Conservation (phyloP, 2,113 vertebrate genomes). For the Hyperoodon ampullatus region DNA sequence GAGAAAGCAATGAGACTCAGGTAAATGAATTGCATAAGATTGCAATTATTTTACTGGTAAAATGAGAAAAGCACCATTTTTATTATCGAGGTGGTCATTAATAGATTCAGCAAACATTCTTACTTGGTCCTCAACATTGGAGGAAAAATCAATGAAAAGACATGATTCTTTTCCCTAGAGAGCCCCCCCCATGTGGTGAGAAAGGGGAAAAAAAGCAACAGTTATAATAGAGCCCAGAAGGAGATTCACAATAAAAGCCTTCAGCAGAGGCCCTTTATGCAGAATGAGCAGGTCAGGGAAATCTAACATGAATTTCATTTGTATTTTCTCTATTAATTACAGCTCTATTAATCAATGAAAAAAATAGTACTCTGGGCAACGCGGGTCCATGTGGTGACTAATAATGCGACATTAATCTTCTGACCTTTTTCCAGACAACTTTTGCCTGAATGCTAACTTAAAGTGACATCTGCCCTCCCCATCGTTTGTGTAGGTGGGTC, state of each 20-base stretch:
- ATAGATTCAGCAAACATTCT: neutral
- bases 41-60: neutral
- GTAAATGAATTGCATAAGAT: neutral
- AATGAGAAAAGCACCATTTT: neutral
- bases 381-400: neutral
- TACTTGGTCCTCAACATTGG: neutral
- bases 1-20: neutral
- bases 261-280: rapidly evolving
- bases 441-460: neutral
- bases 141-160: neutral
- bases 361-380: neutral
- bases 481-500: neutral
- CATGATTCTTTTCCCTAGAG: neutral
- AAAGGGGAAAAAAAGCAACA: neutral
- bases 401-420: neutral
- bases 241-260: neutral
- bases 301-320: too few species aligned
- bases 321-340: neutral
- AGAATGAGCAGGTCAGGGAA: neutral
- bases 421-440: neutral
- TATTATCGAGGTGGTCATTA: neutral
- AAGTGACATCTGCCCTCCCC: neutral
- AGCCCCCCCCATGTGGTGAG: neutral
- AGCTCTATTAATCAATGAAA: neutral
- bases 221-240: neutral